Percentiles rank a stretch among this genome's conserved stretches.
Evolutionary conservation across 2,797 vertebrate genomes (phyloP).

Genomic region (Enteromius viviparus): DNA sequence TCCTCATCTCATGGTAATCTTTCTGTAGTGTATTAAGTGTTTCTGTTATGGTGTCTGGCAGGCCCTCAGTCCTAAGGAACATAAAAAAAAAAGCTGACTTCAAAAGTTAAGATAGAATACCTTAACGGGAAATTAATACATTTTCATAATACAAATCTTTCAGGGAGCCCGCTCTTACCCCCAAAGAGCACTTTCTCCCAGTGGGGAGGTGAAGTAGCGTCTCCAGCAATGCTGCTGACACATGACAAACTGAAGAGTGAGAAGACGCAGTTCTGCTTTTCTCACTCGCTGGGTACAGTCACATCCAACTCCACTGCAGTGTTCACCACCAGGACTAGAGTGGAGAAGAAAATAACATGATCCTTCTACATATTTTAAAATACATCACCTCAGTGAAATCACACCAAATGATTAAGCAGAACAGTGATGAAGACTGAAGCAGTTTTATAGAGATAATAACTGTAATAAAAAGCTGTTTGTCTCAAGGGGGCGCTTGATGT

Average conservation of each 20-base stretch:
- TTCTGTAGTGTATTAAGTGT: slow-evolving; percentile 67
- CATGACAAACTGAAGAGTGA: slow-evolving; percentile 75
- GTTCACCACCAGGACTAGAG: slow-evolving; percentile 32
- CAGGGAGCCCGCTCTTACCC: slow-evolving; percentile 40
- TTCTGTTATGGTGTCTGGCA: slow-evolving; percentile 50
- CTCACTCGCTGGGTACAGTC: slow-evolving; percentile 57
- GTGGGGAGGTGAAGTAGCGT: slow-evolving; percentile 63
- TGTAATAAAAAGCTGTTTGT: neutral
- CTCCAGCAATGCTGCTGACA: slow-evolving; percentile 78
- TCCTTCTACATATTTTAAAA: neutral
- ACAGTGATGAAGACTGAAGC: neutral
- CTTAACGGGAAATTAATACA: neutral
- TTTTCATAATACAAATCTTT: neutral
- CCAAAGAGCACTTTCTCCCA: slow-evolving; percentile 44
- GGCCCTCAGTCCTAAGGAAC: slow-evolving; percentile 52
- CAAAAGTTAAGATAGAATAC: neutral
- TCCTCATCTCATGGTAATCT: slow-evolving; percentile 68
- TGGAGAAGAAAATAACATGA: neutral
- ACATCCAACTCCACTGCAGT: slow-evolving; percentile 34
- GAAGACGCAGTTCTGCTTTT: slow-evolving; percentile 77
- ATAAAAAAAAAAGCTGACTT: neutral
- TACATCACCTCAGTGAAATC: neutral
- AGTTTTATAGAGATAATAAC: neutral
- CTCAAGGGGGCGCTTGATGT: neutral
- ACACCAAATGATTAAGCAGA: neutral